phyloP scores from a whole-genome alignment of 2,888 invertebrate genomes.

The Eupithecia centaureata region DNA sequence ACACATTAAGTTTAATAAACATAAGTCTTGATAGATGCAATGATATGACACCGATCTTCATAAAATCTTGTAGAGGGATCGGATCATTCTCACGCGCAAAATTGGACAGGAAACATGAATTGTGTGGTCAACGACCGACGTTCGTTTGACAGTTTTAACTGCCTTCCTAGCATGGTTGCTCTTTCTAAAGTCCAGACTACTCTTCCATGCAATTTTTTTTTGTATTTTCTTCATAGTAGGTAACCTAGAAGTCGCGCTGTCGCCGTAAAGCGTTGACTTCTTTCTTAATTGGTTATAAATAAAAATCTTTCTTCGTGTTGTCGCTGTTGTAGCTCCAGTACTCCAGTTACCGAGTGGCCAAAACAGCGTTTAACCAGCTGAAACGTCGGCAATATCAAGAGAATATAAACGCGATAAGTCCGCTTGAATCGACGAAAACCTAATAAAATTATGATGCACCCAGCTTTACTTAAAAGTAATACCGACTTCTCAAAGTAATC shows the following conservation, averaged over 20 bases:
- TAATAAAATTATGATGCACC: neutral
- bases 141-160: conserved; percentile 3
- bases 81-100: neutral
- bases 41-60: neutral
- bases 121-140: conserved; percentile 13
- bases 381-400: neutral
- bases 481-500: conserved; percentile 53
- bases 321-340: neutral
- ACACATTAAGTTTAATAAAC: neutral
- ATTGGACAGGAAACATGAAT: conserved; percentile 17
- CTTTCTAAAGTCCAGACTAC: neutral
- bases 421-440: too few species aligned
- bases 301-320: too few species aligned
- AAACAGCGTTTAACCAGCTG: neutral
- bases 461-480: neutral
- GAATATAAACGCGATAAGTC: neutral
- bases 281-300: neutral
- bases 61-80: neutral
- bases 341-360: neutral
- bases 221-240: neutral
- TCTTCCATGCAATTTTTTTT: neutral
- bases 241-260: too few species aligned
- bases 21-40: neutral
- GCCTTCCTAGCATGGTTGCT: neutral
- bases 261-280: neutral